Conservation (phyloP, 1,140 invertebrate species). For the Megalopta genalis region DNA sequence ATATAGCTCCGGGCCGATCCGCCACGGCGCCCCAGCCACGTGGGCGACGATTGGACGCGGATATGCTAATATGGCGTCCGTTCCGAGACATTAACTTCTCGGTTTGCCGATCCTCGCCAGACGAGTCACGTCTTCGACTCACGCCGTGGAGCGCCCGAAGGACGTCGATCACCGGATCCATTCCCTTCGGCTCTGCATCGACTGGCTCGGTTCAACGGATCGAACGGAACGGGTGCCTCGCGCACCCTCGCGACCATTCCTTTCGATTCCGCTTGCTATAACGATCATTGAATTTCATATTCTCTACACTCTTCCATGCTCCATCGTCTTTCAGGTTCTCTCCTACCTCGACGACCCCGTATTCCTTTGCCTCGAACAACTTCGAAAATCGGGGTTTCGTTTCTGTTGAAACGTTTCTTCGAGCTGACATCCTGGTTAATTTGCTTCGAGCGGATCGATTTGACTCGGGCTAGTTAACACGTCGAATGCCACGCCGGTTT, state of each 20-base stretch:
- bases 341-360: no score
- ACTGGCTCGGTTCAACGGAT: not conserved
- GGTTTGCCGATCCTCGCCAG: slow-evolving; percentile 56
- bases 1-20: slow-evolving; percentile 76
- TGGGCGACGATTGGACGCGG: slow-evolving; percentile 79
- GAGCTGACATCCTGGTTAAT: no score
- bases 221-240: slow-evolving; percentile 13
- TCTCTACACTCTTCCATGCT: no score
- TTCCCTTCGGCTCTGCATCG: not conserved
- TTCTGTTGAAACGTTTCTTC: no score
- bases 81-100: slow-evolving; percentile 78
- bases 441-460: no score
- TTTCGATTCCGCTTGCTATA: no score
- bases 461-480: no score
- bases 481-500: no score
- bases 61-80: slow-evolving; percentile 80
- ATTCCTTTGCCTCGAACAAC: no score
- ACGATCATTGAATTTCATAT: no score
- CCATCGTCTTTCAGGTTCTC: no score
- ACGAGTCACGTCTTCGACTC: slow-evolving; percentile 53
- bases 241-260: slow-evolving; percentile 4
- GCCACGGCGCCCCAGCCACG: slow-evolving; percentile 75
- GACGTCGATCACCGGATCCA: slow-evolving; percentile 12
- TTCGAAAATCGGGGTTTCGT: no score
- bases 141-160: slow-evolving; percentile 15